Evolutionary conservation across 2,113 vertebrate species (phyloP).

Genomic region (Uria aalge): DNA sequence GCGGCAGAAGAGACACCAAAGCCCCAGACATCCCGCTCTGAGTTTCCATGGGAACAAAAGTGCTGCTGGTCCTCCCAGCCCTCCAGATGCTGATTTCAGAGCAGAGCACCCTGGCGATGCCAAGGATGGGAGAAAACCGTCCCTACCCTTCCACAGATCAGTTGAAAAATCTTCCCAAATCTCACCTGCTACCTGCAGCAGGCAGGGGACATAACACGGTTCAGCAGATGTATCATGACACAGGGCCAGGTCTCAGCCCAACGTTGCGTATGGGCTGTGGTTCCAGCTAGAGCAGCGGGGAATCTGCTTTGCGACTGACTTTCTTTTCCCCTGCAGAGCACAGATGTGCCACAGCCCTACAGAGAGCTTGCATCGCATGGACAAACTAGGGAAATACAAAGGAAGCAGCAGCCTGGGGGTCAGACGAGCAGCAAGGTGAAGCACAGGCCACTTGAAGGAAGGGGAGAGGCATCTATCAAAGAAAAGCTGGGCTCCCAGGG

Average conservation of each 20-base stretch:
- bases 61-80: constrained; percentile 28
- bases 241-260: background rate
- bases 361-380: background rate
- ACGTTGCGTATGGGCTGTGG: accelerated
- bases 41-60: constrained; percentile 65
- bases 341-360: background rate
- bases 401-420: background rate
- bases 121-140: background rate
- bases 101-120: background rate
- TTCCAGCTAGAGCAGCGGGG: background rate
- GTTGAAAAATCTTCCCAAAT: background rate
- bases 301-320: background rate
- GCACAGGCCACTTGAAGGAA: background rate
- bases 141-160: background rate
- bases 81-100: constrained; percentile 28
- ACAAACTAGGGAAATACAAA: background rate
- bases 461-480: background rate
- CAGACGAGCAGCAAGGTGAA: background rate
- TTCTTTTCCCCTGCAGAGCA: background rate
- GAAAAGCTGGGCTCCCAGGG: background rate
- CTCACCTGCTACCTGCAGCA: background rate
- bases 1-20: background rate
- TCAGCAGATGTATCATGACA: background rate
- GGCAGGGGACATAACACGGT: background rate
- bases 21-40: background rate